phyloP scores from a whole-genome alignment of 2,888 invertebrate species.

The Agonum fuliginosum region DNA sequence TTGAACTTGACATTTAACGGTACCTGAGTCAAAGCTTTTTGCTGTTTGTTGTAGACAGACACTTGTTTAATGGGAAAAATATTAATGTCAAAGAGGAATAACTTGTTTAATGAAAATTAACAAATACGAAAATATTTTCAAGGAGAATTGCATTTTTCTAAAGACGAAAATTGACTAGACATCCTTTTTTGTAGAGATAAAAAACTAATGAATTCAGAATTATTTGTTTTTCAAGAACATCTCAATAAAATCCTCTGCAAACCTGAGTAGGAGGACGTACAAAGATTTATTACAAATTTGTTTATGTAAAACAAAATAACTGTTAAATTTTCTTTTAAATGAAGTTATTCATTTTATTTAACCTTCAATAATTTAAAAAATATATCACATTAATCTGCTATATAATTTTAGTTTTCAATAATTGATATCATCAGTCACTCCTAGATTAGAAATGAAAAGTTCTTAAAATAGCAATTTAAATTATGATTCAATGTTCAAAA shows the following conservation, averaged over 20 bases:
- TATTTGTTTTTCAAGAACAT: background rate
- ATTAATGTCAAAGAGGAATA: slow-evolving; percentile 45
- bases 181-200: background rate
- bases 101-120: slow-evolving; percentile 21
- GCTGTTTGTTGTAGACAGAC: slow-evolving; percentile 5
- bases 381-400: background rate
- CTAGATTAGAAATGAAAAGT: background rate
- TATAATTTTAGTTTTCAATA: slow-evolving; percentile 1
- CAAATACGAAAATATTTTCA: slow-evolving; percentile 28
- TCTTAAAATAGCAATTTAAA: background rate
- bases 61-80: slow-evolving; percentile 25
- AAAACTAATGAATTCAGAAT: background rate
- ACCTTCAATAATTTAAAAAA: slow-evolving; percentile 23
- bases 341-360: slow-evolving; percentile 1
- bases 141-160: background rate
- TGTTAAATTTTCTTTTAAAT: slow-evolving; percentile 2
- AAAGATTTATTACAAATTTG: slow-evolving; percentile 14
- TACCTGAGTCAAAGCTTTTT: slow-evolving; percentile 12
- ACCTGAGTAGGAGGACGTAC: background rate
- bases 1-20: slow-evolving; percentile 43
- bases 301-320: slow-evolving; percentile 3
- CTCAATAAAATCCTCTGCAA: background rate
- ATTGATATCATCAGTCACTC: slow-evolving; percentile 26
- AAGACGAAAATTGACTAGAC: background rate
- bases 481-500: background rate